Evolutionary conservation across 2,888 invertebrate species (phyloP), one percentile per base, ranked within the genome.

Genomic region (Esperia sulphurella): DNA sequence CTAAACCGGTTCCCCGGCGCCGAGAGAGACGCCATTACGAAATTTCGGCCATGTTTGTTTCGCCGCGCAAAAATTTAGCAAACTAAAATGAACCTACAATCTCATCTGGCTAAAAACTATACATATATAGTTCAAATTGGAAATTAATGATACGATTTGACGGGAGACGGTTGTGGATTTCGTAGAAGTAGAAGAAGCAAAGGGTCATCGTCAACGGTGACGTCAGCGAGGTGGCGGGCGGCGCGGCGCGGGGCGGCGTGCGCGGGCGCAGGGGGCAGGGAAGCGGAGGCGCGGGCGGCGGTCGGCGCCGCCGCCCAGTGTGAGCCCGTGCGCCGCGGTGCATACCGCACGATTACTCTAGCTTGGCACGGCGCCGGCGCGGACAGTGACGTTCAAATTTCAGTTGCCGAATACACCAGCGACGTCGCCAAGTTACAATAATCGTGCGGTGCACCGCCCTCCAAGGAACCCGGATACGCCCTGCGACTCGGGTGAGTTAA

Each of bases 31-130:
- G 79, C 82, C 83, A 83, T 83, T 71, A 78, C 72, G 69, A 73
- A 78, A 80, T 79, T 85, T 86, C 85, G 83, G 83, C 84, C 84
- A 84, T 85, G 73, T 83, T 83, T 74, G 77, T 76, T 74, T 71
- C 71, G 64, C 62, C 59, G 60, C 59, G 73, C 71, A 77, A 80
- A 82, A 83, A 78, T 76, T 75, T 78, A 74, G 78, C 70, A 21
- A 37, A 39, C 10, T 14, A 39, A 39, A 14, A 30, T 6, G 3
- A 8, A 14, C 3, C 7, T 14, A 5, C 28, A 21, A 21, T 21
- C 21, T 21, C 3, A 2, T 21, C 21, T 21, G 5, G 21, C 21
- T 5, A 5, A 21, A 21, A 21, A 21, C 21, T 40, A 8, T 8
- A 40, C n/a, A 9, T 61, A 49, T 57, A 56, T n/a, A 68, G 71